Conservation (phyloP, 92 coral and sea anemone species). For the Porites rus region DNA sequence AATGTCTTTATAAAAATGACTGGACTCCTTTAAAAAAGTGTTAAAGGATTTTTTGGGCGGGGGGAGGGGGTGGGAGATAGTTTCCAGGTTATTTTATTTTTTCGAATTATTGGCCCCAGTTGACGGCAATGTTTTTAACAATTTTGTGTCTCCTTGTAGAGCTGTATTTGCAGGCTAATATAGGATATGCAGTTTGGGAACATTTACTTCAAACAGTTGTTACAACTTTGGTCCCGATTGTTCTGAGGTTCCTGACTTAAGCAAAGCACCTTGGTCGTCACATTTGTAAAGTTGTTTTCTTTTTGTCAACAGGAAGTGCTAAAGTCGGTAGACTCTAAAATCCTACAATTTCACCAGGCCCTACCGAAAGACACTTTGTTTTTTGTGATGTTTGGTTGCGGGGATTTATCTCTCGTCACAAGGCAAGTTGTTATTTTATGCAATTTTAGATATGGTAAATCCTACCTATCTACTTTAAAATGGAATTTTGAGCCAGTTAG, state of each 20-base stretch:
- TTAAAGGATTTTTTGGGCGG: background rate
- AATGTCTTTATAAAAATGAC: no score
- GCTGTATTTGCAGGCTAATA: no score
- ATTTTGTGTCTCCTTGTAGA: no score
- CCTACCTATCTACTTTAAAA: no score
- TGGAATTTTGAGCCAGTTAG: background rate
- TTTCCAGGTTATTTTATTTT: no score
- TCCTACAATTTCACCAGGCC: slow-evolving; percentile 61
- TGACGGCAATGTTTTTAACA: no score
- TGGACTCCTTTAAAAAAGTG: background rate
- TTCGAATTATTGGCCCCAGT: background rate
- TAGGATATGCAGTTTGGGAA: no score
- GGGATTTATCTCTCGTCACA: slow-evolving; percentile 54
- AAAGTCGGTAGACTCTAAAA: slow-evolving; percentile 63
- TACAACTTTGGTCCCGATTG: no score
- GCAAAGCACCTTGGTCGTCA: background rate
- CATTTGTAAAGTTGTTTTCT: background rate
- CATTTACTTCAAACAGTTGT: no score
- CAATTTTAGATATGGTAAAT: background rate
- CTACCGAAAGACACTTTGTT: slow-evolving; percentile 63
- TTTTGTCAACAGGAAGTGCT: slow-evolving; percentile 50
- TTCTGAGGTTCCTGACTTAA: background rate
- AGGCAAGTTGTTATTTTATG: slow-evolving; percentile 39
- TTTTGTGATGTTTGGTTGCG: slow-evolving; percentile 68
- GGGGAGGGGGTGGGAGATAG: background rate